Conservation (phyloP, 1,140 invertebrate species). For the Atta colombica region DNA sequence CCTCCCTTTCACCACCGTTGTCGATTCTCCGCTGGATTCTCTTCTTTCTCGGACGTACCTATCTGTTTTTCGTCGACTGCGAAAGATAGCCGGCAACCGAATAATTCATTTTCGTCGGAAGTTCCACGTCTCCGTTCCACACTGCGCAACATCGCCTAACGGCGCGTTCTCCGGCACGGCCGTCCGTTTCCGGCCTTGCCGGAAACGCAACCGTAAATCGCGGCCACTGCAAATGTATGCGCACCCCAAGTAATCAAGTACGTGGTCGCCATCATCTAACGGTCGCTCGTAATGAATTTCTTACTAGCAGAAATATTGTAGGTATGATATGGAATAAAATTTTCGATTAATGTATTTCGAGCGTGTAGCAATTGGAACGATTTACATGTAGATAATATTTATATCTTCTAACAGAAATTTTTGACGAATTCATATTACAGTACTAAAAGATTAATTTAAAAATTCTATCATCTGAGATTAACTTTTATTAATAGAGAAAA, state of each 20-base stretch:
- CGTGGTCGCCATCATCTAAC: slow-evolving; percentile 37
- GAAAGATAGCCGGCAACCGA: slow-evolving; percentile 51
- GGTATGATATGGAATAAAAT: background rate
- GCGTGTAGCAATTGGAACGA: background rate
- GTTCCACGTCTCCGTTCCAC: slow-evolving; percentile 58
- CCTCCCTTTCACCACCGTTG: slow-evolving; percentile 9
- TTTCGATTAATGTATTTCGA: background rate
- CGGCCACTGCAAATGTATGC: slow-evolving; percentile 43
- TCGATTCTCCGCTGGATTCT: slow-evolving; percentile 22
- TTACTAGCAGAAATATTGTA: background rate
- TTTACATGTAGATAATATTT: background rate
- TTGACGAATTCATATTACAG: background rate
- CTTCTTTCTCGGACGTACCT: slow-evolving; percentile 19
- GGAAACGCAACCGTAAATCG: slow-evolving; percentile 65
- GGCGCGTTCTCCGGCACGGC: slow-evolving; percentile 50
- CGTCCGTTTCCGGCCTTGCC: slow-evolving; percentile 56
- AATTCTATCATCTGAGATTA: background rate
- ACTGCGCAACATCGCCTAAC: slow-evolving; percentile 61
- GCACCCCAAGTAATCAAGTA: slow-evolving; percentile 50
- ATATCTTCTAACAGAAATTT: background rate
- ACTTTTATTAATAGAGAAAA: background rate
- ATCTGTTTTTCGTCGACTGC: slow-evolving; percentile 44
- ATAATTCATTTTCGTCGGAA: slow-evolving; percentile 72
- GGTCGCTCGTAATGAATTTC: slow-evolving; percentile 42
- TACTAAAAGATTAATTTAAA: background rate